Evolutionary conservation across 2,797 vertebrate species (phyloP), one percentile per base, ranked within the genome.

Genomic region (Xiphorhynchus erythropygius): DNA sequence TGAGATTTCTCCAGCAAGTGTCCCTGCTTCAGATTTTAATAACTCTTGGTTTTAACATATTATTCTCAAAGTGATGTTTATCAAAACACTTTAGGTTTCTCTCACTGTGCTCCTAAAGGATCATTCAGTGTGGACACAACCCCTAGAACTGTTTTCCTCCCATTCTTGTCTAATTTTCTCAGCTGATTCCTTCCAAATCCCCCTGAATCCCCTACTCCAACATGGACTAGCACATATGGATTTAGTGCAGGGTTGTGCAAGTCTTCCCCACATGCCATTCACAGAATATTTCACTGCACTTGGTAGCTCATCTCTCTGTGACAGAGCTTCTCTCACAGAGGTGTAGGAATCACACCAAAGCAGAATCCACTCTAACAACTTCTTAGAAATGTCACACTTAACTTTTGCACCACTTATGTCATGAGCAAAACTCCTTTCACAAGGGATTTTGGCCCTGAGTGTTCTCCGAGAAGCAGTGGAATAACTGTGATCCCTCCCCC

Each of bases 381-480:
- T n/a, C 59, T 47, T 16, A 33, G 23, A 55, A 84, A 60, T 1
- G 10, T 9, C 74, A 8, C 27, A 2, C 9, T 52, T 44, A 18
- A 30, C 5, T 39, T 71, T 27, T 27, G 10, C 9, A 7, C 49
- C 30, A 16, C 22, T 57, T 17, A 5, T 0, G 0, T 5, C 46
- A 44, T 47, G 39, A 80, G 33, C 44, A 83, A 42, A 33, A 89
- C 8, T 2, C 88, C 57, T 64, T 68, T 13, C 65, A 67, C 11
- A 7, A 30, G 19, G 33, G 10, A 41, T 3, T 11, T 41, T 27
- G n/a, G 8, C 25, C 62, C 37, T 35, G 41, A 79, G 16, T 25
- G 52, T 18, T 87, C 57, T 77, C 49, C 49, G 57, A 35, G 47
- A 37, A 11, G n/a, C 37, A 41, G 4, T 18, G 46, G 23, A 50